Conservation (phyloP, 2,888 invertebrate species). For the Mythimna pallens region DNA sequence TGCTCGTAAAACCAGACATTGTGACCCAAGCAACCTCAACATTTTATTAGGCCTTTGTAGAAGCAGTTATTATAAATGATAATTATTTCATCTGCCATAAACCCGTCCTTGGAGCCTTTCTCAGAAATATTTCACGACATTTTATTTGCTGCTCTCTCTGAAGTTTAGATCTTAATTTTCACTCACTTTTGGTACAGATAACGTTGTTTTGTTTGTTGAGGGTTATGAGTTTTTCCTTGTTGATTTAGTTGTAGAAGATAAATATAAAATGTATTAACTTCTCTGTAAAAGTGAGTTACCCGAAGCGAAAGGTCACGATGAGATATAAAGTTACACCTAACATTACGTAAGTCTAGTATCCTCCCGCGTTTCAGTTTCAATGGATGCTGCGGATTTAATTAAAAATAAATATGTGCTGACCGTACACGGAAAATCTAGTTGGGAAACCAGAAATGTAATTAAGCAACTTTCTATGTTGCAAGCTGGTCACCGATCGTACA, state of each 20-base stretch:
- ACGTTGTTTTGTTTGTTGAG: constrained; percentile 30
- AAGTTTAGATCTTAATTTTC: constrained; percentile 35
- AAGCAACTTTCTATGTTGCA: not conserved
- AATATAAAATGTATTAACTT: constrained; percentile 22
- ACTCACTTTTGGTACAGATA: constrained; percentile 33
- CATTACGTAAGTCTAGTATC: not conserved
- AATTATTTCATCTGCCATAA: constrained; percentile 57
- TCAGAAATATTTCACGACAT: constrained; percentile 38
- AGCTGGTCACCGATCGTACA: not conserved
- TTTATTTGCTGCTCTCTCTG: constrained; percentile 32
- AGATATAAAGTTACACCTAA: not conserved
- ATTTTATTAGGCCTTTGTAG: constrained; percentile 47
- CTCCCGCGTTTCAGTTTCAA: constrained; percentile 10
- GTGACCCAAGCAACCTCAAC: constrained; percentile 36
- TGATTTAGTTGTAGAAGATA: constrained; percentile 22
- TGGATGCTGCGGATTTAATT: constrained; percentile 12
- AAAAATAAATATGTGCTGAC: constrained; percentile 4
- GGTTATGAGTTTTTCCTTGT: constrained; percentile 20
- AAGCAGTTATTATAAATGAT: constrained; percentile 53
- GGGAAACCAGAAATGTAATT: constrained; percentile 18
- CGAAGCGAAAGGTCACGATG: not conserved
- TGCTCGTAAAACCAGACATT: constrained; percentile 44
- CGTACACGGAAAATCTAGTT: not conserved
- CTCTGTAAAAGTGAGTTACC: constrained; percentile 12
- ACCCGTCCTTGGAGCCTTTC: constrained; percentile 17